These are phyloP conservation scores for Andricus grossulariae DNA, from an alignment of 1,140 invertebrate species.

Conservation along the genomic window DNA sequence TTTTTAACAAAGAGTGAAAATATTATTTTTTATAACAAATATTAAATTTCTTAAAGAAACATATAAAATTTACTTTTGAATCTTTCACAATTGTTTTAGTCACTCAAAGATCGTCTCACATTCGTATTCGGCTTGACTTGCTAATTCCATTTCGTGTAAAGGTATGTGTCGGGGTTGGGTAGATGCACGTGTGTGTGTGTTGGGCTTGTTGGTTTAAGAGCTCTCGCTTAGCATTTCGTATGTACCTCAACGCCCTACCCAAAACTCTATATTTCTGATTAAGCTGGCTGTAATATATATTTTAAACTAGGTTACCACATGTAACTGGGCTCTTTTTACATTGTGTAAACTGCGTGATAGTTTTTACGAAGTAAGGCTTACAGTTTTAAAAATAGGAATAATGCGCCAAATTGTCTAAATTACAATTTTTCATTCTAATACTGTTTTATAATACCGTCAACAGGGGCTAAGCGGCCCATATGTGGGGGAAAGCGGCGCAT, in stretches of 20 bases:
- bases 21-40: too few species aligned
- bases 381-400: neutral
- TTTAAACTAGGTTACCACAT: neutral
- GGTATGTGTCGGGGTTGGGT: neutral
- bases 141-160: neutral
- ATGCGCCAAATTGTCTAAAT: neutral
- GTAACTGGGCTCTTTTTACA: neutral
- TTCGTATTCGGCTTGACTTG: slow-evolving; percentile 15
- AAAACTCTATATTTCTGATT: neutral
- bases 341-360: neutral
- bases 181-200: neutral
- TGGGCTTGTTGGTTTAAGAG: slow-evolving; percentile 13
- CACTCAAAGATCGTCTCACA: neutral
- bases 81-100: neutral
- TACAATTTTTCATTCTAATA: neutral
- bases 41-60: too few species aligned
- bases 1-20: too few species aligned
- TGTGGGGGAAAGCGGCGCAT: too few species aligned
- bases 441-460: too few species aligned
- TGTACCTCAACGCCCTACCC: neutral
- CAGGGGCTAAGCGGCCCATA: too few species aligned
- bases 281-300: neutral
- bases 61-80: too few species aligned
- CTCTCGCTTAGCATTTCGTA: neutral
- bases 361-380: neutral